Evolutionary conservation across 2,113 vertebrate species (phyloP).

Genomic region (Ictalurus punctatus): DNA sequence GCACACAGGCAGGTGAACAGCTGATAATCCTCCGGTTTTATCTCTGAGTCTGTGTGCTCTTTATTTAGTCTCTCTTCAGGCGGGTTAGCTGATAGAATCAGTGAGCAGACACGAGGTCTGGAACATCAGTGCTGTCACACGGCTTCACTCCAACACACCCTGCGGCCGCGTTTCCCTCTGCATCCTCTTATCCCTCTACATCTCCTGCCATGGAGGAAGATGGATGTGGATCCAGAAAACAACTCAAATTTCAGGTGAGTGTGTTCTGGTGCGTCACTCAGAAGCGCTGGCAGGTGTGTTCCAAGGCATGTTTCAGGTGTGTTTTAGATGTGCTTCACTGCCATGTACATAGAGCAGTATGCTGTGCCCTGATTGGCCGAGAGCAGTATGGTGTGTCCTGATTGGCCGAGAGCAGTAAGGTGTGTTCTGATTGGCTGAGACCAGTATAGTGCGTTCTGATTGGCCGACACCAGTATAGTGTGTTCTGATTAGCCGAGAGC

Average conservation of each 20-base stretch:
- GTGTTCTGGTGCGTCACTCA: neutral
- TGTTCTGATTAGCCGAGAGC: neutral
- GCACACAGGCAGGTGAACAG: conserved; percentile 61
- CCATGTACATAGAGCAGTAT: neutral
- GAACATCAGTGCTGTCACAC: conserved; percentile 33
- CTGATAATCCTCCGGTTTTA: conserved; percentile 78
- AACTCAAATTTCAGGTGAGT: neutral
- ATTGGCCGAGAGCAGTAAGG: neutral
- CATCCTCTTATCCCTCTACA: neutral
- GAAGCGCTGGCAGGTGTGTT: neutral
- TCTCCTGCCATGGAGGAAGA: conserved; percentile 12
- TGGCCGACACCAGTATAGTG: neutral
- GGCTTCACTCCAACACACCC: conserved; percentile 14
- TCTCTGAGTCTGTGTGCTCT: conserved; percentile 67
- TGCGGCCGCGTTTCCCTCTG: neutral
- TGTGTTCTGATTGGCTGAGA: neutral
- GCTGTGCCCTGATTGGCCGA: neutral
- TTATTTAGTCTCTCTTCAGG: conserved; percentile 70
- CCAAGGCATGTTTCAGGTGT: neutral
- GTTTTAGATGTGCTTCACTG: neutral
- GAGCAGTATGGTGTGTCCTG: neutral
- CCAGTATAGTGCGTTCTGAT: neutral
- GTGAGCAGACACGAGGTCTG: conserved; percentile 59
- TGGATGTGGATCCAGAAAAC: neutral
- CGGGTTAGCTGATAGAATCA: conserved; percentile 74